phyloP scores from a whole-genome alignment of 2,113 vertebrate genomes.

The Saimiri boliviensis region DNA sequence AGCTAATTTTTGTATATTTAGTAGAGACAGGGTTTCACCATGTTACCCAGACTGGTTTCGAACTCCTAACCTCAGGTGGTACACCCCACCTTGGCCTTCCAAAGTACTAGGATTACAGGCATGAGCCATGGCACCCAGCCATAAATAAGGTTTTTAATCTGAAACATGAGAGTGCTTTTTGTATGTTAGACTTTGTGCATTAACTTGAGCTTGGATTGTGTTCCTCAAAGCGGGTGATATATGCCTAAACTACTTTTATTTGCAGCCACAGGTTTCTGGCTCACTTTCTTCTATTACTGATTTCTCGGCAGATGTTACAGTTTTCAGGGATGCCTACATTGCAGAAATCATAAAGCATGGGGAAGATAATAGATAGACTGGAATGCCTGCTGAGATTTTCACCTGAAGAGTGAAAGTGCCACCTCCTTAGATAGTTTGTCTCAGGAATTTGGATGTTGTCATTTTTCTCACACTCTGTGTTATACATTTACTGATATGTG shows the following conservation, averaged over 20 bases:
- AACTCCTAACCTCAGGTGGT: too few relatives aligned
- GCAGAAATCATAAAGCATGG: neutral
- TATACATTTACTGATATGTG: neutral
- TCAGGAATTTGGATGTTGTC: neutral
- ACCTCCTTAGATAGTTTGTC: neutral
- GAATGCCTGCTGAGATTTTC: neutral
- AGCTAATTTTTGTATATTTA: too few relatives aligned
- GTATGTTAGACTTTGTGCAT: neutral
- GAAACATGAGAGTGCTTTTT: neutral
- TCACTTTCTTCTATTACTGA: neutral
- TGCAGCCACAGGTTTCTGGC: neutral
- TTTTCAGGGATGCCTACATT: neutral
- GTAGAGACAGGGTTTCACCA: too few relatives aligned
- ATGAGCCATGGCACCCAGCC: too few relatives aligned
- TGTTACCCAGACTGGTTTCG: too few relatives aligned
- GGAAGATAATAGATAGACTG: neutral
- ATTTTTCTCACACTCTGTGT: neutral
- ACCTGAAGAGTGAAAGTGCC: neutral
- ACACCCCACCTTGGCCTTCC: too few relatives aligned
- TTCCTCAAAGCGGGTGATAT: neutral
- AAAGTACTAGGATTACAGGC: too few relatives aligned
- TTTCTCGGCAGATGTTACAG: neutral
- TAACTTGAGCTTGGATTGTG: neutral
- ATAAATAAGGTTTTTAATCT: neutral
- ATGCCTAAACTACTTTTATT: neutral